Percentiles rank a stretch among this genome's conserved stretches.
These are phyloP conservation scores for Catamblyrhynchus diadema DNA, from an alignment of 2,797 vertebrate species.

Conservation along the genomic window DNA sequence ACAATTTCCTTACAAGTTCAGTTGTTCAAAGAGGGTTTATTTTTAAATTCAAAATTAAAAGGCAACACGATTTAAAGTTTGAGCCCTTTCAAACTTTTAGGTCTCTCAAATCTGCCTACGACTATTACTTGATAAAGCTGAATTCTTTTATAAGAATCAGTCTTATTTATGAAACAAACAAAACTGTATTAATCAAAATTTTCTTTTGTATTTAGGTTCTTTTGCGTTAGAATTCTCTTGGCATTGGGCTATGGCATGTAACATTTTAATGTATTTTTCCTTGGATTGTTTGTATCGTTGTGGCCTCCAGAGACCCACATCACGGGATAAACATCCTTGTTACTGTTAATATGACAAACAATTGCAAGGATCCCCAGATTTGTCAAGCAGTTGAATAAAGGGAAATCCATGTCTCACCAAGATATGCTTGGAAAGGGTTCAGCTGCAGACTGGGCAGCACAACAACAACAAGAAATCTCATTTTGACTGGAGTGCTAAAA, in stretches of 20 bases:
- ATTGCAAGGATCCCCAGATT: rapidly evolving
- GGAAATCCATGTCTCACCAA: neutral
- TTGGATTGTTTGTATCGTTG: neutral
- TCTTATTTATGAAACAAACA: neutral
- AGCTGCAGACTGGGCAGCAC: neutral
- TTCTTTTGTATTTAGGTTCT: neutral
- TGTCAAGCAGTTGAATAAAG: neutral
- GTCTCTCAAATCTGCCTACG: neutral
- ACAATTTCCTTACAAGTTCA: neutral
- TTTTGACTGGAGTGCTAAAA: neutral
- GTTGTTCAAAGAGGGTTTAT: constrained; percentile 28
- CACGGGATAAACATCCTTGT: neutral
- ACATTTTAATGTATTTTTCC: neutral
- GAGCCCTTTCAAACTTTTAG: neutral
- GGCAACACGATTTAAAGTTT: neutral
- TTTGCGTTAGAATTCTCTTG: neutral
- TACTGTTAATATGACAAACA: neutral
- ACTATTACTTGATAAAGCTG: neutral
- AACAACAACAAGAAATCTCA: neutral
- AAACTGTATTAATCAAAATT: neutral
- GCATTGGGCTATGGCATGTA: neutral
- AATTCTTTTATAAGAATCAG: neutral
- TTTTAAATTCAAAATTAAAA: constrained; percentile 52
- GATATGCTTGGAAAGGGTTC: neutral
- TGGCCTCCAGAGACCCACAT: neutral